Conservation (phyloP, 2,888 invertebrate species). For the Tricholauxania praeusta region DNA sequence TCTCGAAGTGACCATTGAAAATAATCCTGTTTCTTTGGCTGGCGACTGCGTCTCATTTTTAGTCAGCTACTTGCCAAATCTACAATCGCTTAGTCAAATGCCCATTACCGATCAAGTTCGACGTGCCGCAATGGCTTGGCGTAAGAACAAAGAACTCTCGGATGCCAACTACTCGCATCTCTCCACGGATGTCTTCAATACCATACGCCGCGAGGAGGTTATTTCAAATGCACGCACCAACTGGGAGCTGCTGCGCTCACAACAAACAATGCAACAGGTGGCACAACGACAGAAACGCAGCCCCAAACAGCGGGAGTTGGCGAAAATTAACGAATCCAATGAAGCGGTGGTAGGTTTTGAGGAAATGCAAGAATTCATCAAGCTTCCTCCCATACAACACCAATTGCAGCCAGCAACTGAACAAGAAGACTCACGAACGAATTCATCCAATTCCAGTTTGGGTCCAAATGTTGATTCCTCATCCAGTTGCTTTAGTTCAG, state of each 20-base stretch:
- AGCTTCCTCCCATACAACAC: conserved; percentile 60
- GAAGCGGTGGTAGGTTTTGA: conserved; percentile 49
- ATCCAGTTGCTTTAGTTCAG: conserved; percentile 72
- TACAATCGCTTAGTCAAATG: conserved; percentile 81
- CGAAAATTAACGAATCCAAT: conserved; percentile 59
- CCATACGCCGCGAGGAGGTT: conserved; percentile 81
- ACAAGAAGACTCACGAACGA: conserved; percentile 55
- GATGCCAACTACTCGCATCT: conserved; percentile 68
- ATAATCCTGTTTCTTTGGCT: conserved; percentile 84
- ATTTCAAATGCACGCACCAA: conserved; percentile 89
- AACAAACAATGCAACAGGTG: conserved; percentile 62
- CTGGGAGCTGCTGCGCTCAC: conserved; percentile 83
- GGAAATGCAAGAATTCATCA: conserved; percentile 57
- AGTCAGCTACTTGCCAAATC: conserved; percentile 82
- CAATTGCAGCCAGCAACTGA: conserved; percentile 40
- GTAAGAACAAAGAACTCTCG: conserved; percentile 79
- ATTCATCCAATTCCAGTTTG: conserved; percentile 75
- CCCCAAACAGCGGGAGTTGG: conserved; percentile 51
- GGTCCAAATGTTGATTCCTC: conserved; percentile 80
- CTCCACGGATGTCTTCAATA: conserved; percentile 70
- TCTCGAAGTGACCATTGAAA: conserved; percentile 87
- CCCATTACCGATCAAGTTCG: conserved; percentile 84
- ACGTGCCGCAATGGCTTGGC: conserved; percentile 83
- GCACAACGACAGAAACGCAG: conserved; percentile 33
- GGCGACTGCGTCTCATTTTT: conserved; percentile 86